Evolutionary conservation across 2,888 invertebrate genomes (phyloP), one percentile per base, ranked within the genome.

Genomic region (Cosmopolites sordidus): DNA sequence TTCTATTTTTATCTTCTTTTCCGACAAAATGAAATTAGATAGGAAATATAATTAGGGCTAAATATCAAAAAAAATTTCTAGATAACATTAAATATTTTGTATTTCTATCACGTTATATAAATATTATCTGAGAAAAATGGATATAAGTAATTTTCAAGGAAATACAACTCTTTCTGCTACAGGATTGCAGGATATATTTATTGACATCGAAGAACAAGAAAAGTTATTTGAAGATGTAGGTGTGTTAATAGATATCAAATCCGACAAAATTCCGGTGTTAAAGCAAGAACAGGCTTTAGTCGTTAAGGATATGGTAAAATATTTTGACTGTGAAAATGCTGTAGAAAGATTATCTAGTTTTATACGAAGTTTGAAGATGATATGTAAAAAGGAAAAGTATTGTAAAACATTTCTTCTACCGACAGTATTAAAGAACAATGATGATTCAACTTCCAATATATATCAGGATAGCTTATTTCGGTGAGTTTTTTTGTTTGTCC

Each of bases 261-360:
- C 60, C 9, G 66, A 67, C 3, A 58, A 54, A 12, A 64, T 66
- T n/a, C 66, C 70, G 51, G 40, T 61, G 17, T 59, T 72, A 44
- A 65, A 54, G 5, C 64, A 70, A 58, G 73, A 73, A 60, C 72
- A 71, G 52, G 62, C 72, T 0, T 56, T 73, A 38, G 67, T 73
- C 12, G 66, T 66, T n/a, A 65, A 71, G 38, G 70, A 71, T 51
- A 58, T 73, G 16, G 65, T 67, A 27, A 66, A 67, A 54, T 52
- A 56, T 17, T 58, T 72, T 43, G 51, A 48, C 4, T 39, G 33
- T 18, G 46, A 51, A 16, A 55, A 59, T 5, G 46, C 58, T 2
- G 17, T 47, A 16, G 60, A 62, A 4, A 81, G 80, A 64, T 69
- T 81, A n/a, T 68, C 77, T 1, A 78, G 78, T 42, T 78, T 85